These are phyloP conservation scores for Calyptommatus sinebrachiatus DNA, from an alignment of 2,113 vertebrate species.

Conservation along the genomic window DNA sequence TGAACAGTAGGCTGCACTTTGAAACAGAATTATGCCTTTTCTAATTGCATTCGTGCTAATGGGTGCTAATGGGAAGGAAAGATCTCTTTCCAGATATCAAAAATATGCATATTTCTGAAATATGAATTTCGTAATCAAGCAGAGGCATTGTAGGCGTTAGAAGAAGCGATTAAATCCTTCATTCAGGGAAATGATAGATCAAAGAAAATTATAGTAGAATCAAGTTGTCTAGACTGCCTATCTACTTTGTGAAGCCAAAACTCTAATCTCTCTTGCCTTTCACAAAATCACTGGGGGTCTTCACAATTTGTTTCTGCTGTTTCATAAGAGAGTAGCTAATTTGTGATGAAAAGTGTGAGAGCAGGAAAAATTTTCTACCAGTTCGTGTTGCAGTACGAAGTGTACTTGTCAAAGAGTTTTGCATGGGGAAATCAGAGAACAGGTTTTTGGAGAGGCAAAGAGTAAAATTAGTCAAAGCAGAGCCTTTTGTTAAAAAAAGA, in stretches of 20 bases:
- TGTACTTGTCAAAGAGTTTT: constrained; percentile 13
- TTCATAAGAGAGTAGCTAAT: background rate
- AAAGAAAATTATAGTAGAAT: constrained; percentile 8
- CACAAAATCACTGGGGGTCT: background rate
- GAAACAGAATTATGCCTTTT: constrained; percentile 39
- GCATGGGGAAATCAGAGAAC: constrained; percentile 8
- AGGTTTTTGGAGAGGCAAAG: background rate
- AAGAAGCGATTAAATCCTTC: constrained; percentile 27
- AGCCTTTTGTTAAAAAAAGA: background rate
- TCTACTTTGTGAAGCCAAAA: background rate
- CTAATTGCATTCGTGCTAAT: constrained; percentile 49
- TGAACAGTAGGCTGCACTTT: constrained; percentile 50
- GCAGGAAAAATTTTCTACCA: background rate
- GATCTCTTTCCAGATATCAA: constrained; percentile 45
- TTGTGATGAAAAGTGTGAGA: background rate
- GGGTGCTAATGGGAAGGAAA: constrained; percentile 34
- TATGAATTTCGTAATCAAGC: background rate
- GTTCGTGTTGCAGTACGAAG: background rate
- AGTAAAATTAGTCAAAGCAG: background rate
- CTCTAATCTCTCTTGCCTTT: background rate
- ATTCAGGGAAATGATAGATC: constrained; percentile 17
- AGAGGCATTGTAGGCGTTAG: background rate
- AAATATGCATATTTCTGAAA: constrained; percentile 9
- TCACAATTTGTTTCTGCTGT: constrained; percentile 10
- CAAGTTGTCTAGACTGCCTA: constrained; percentile 16